phyloP scores from a whole-genome alignment of 2,797 vertebrate species.

The Neosilurus mollespiculum region DNA sequence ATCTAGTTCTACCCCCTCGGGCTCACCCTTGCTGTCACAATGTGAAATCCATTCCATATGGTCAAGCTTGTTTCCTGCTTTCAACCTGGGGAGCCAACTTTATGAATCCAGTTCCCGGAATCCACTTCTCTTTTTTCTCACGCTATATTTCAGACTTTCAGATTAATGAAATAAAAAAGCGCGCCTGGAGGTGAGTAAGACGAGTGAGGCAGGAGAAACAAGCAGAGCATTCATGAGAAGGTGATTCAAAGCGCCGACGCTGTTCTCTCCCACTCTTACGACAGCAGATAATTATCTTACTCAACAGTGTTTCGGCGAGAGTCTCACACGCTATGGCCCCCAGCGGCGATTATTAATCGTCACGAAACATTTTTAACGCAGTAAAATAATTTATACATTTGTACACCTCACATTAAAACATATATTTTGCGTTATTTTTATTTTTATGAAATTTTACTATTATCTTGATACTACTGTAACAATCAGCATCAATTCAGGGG shows the following conservation, averaged over 20 bases:
- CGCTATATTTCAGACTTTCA: constrained; percentile 45
- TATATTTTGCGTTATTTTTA: too few relatives aligned
- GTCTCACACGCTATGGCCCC: constrained; percentile 72
- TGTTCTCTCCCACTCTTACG: constrained; percentile 66
- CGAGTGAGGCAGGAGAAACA: constrained; percentile 75
- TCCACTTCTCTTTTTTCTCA: constrained; percentile 67
- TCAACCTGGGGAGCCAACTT: not conserved
- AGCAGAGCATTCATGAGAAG: constrained; percentile 74
- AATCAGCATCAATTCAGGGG: not conserved
- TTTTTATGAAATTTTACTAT: too few relatives aligned
- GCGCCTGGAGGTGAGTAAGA: constrained; percentile 73
- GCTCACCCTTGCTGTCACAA: too few relatives aligned
- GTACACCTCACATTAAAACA: too few relatives aligned
- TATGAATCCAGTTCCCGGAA: constrained; percentile 46
- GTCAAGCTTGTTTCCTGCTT: too few relatives aligned
- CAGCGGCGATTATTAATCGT: not conserved
- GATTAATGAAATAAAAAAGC: constrained; percentile 73
- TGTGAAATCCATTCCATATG: too few relatives aligned
- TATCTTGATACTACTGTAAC: not conserved
- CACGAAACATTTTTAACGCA: not conserved
- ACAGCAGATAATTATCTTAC: constrained; percentile 76
- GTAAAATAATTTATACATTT: too few relatives aligned
- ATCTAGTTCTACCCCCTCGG: too few relatives aligned
- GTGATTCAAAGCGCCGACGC: constrained; percentile 73
- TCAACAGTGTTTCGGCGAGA: constrained; percentile 60